A percentile compares a stretch with the other conserved stretches of the same genome.
These are phyloP conservation scores for Sturmia bella DNA, from an alignment of 2,888 invertebrate genomes.

Conservation along the genomic window DNA sequence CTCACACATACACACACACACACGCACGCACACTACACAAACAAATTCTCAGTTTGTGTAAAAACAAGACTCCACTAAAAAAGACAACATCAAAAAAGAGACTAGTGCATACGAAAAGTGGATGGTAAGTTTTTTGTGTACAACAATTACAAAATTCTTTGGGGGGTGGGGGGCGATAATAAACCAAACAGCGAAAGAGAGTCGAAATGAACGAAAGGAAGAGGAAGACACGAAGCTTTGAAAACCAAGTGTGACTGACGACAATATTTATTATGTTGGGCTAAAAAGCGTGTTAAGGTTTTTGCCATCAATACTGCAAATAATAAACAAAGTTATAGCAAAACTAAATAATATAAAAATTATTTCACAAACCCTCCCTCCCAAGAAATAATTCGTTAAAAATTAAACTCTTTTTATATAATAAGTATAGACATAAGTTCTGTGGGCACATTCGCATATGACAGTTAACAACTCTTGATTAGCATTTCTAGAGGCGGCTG, in stretches of 20 bases:
- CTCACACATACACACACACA: background rate
- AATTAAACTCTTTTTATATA: no score
- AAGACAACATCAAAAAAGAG: slow-evolving; percentile 15
- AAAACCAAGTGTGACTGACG: slow-evolving; percentile 16
- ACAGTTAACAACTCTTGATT: no score
- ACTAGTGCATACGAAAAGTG: slow-evolving; percentile 27
- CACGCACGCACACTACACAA: no score
- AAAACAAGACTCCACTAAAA: slow-evolving; percentile 2
- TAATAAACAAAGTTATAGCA: background rate
- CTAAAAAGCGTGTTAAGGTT: slow-evolving; percentile 6
- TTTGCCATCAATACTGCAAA: slow-evolving; percentile 46
- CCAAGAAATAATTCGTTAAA: no score
- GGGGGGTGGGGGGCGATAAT: slow-evolving; percentile 22
- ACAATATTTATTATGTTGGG: slow-evolving; percentile 3
- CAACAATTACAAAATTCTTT: slow-evolving; percentile 21
- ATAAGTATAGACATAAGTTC: no score
- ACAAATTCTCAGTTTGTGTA: slow-evolving; percentile 1
- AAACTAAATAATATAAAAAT: background rate
- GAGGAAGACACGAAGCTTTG: slow-evolving; percentile 9
- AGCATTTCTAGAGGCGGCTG: no score
- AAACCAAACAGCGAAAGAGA: slow-evolving; percentile 8
- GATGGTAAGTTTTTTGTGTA: slow-evolving; percentile 53
- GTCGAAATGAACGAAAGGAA: background rate
- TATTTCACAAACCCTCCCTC: no score
- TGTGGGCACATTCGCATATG: no score